Percentiles rank a stretch among this genome's conserved stretches.
These are phyloP conservation scores for Plagodis pulveraria DNA, from an alignment of 2,888 invertebrate species.

Conservation along the genomic window DNA sequence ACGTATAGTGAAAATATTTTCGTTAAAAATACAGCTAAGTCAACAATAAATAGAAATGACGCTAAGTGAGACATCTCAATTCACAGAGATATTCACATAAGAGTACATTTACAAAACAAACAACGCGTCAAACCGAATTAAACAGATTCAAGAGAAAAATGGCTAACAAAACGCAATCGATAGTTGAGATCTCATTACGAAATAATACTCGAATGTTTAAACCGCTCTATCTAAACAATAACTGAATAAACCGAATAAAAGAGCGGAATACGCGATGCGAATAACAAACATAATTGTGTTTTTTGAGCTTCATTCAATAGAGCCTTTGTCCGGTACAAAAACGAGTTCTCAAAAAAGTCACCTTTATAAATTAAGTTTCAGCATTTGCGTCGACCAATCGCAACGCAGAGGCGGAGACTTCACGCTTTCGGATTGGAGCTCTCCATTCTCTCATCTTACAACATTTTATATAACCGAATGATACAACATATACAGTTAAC, in stretches of 20 bases:
- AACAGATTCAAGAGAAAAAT: slow-evolving; percentile 34
- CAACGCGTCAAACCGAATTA: slow-evolving; percentile 39
- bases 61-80: neutral
- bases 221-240: slow-evolving; percentile 61
- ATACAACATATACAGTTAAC: slow-evolving; percentile 85
- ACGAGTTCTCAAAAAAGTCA: slow-evolving; percentile 81
- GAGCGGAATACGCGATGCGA: slow-evolving; percentile 69
- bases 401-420: slow-evolving; percentile 62
- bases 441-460: slow-evolving; percentile 68
- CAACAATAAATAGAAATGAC: slow-evolving; percentile 4
- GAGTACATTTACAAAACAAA: slow-evolving; percentile 27
- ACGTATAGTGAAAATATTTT: neutral
- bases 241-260: slow-evolving; percentile 64
- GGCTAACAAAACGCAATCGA: slow-evolving; percentile 44
- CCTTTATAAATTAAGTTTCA: slow-evolving; percentile 84
- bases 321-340: slow-evolving; percentile 74
- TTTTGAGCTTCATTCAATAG: slow-evolving; percentile 77
- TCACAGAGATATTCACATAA: slow-evolving; percentile 9
- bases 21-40: slow-evolving; percentile 2
- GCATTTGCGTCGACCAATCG: slow-evolving; percentile 67
- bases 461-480: slow-evolving; percentile 84
- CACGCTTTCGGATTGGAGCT: slow-evolving; percentile 60
- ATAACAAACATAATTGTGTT: slow-evolving; percentile 83
- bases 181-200: slow-evolving; percentile 54
- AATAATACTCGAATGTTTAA: slow-evolving; percentile 43